Conservation (phyloP, 2,797 vertebrate genomes). For the Heteromormyrus szaboi region DNA sequence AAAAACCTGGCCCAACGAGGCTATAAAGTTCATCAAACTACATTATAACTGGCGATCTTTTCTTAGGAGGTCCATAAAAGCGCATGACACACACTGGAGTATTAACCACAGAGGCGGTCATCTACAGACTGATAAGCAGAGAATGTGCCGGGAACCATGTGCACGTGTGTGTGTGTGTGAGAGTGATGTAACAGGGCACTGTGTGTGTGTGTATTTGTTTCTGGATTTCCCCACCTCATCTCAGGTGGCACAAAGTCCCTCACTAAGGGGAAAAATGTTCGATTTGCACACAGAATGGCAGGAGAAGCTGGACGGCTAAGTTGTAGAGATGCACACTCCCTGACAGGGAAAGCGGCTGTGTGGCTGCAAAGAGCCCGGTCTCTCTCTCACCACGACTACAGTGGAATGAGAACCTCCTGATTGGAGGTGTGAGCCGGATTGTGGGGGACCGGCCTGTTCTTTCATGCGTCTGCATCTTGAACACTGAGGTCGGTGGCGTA, state of each 20-base stretch:
- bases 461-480: background rate
- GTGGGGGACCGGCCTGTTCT: background rate
- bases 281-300: background rate
- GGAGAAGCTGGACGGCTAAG: background rate
- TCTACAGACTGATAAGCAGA: background rate
- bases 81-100: background rate
- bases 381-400: background rate
- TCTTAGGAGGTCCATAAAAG: background rate
- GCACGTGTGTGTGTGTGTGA: background rate
- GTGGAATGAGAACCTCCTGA: background rate
- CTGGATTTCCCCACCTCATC: background rate
- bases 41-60: background rate
- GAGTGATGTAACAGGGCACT: background rate
- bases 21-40: background rate
- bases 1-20: background rate
- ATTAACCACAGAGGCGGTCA: background rate
- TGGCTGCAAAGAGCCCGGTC: background rate
- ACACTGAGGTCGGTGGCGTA: background rate
- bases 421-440: background rate
- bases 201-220: background rate
- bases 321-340: background rate
- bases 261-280: background rate
- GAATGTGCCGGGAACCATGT: background rate
- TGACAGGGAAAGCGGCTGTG: background rate
- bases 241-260: background rate